A percentile compares a stretch with the other conserved stretches of the same genome.
Conservation (phyloP, 2,113 vertebrate genomes). For the Genyomyrus donnyi region DNA sequence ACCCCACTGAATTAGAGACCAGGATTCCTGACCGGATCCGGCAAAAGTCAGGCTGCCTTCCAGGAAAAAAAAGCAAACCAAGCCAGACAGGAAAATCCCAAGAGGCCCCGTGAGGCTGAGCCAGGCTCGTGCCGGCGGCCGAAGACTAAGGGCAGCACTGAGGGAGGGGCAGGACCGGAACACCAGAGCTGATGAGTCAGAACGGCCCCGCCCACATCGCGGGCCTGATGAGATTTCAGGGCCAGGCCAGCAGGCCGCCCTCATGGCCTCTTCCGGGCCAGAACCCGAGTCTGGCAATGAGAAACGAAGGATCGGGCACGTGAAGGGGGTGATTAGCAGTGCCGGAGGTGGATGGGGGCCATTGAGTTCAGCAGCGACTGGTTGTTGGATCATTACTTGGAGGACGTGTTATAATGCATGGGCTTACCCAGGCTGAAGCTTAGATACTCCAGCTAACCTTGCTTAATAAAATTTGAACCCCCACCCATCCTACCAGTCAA, state of each 20-base stretch:
- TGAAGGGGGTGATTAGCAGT: constrained; percentile 47
- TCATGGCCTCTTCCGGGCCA: constrained; percentile 48
- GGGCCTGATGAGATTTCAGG: not conserved
- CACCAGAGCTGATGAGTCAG: not conserved
- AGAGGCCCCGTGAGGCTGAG: not conserved
- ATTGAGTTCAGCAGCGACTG: not conserved
- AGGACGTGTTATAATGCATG: not conserved
- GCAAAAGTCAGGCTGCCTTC: not conserved
- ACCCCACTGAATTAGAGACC: not conserved
- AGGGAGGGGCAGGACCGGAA: not conserved
- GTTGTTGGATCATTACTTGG: no score
- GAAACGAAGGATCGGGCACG: constrained; percentile 48
- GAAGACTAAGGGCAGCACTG: not conserved
- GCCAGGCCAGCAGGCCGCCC: constrained; percentile 34
- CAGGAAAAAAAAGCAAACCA: not conserved
- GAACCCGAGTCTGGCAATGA: constrained; percentile 36
- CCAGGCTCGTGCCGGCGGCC: not conserved
- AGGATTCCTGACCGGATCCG: not conserved
- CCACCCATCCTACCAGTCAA: no score
- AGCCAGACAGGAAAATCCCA: not conserved
- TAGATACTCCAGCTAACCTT: not conserved
- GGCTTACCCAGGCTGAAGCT: not conserved
- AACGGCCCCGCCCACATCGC: not conserved
- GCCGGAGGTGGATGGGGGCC: constrained; percentile 26
- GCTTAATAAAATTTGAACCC: not conserved